Conservation (phyloP, 1,140 invertebrate genomes). For the Phymastichus coffea region DNA sequence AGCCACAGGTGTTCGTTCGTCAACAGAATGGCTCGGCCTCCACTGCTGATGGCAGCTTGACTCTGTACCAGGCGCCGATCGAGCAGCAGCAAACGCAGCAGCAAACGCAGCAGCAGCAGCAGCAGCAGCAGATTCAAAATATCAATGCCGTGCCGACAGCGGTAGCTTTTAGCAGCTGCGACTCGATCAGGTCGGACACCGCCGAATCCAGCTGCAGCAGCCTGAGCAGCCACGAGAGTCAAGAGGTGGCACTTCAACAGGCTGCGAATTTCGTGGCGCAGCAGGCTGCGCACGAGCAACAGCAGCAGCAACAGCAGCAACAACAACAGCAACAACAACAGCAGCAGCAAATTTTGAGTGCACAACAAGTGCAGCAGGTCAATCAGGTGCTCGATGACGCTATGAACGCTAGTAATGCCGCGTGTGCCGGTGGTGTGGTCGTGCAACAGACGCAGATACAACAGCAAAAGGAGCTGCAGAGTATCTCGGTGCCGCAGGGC, state of each 20-base stretch:
- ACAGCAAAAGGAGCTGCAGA: slow-evolving; percentile 30
- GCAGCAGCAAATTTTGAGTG: slow-evolving; percentile 27
- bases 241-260: slow-evolving; percentile 39
- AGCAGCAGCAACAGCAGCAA: slow-evolving; percentile 26
- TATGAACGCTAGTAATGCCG: slow-evolving; percentile 6
- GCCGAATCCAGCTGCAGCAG: slow-evolving; percentile 55
- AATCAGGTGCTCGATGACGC: slow-evolving; percentile 16
- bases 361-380: slow-evolving; percentile 13
- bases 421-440: background rate
- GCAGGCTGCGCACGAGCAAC: slow-evolving; percentile 43
- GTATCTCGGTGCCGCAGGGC: slow-evolving; percentile 56
- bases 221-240: slow-evolving; percentile 52
- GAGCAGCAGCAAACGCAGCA: slow-evolving; percentile 46
- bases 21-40: slow-evolving; percentile 21
- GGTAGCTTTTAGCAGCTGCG: slow-evolving; percentile 37
- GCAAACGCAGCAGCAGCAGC: slow-evolving; percentile 39
- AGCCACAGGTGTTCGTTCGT: slow-evolving; percentile 1
- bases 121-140: background rate
- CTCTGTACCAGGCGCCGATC: slow-evolving; percentile 11
- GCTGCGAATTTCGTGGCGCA: slow-evolving; percentile 39
- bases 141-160: background rate
- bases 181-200: slow-evolving; percentile 52
- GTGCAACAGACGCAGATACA: slow-evolving; percentile 39
- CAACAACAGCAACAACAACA: slow-evolving; percentile 31
- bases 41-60: background rate